phyloP scores from a whole-genome alignment of 2,797 vertebrate species.

The Myotis vivesi region DNA sequence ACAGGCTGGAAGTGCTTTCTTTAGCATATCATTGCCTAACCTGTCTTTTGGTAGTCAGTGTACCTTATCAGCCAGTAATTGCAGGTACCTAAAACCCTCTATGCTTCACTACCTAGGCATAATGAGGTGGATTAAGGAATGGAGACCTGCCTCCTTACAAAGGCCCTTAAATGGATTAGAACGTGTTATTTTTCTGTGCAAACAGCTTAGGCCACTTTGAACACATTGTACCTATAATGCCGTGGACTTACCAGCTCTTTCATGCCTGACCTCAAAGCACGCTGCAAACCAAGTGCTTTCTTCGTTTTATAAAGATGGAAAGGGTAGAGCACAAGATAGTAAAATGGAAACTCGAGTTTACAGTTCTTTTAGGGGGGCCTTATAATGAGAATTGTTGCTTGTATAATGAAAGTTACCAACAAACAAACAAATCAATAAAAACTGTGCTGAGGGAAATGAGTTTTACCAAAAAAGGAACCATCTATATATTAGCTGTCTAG shows the following conservation, averaged over 20 bases:
- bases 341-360: not conserved
- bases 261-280: constrained; percentile 58
- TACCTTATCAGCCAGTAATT: constrained; percentile 53
- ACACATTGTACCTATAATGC: constrained; percentile 54
- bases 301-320: constrained; percentile 24
- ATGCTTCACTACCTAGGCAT: constrained; percentile 67
- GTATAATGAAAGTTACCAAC: not conserved
- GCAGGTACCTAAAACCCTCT: constrained; percentile 3
- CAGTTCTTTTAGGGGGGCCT: not conserved
- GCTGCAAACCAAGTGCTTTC: constrained; percentile 41
- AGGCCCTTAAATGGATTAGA: constrained; percentile 69
- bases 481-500: not conserved
- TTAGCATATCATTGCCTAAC: constrained; percentile 39
- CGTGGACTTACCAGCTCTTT: constrained; percentile 59
- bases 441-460: not conserved
- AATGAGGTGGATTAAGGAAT: constrained; percentile 70
- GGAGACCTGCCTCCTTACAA: constrained; percentile 56
- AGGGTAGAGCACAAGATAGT: not conserved
- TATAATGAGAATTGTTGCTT: not conserved
- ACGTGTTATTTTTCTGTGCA: constrained; percentile 58
- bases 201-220: constrained; percentile 70
- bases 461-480: not conserved
- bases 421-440: not conserved
- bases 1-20: constrained; percentile 11
- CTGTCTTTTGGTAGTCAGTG: constrained; percentile 57